Base-by-base conservation (phyloP, 2,888 invertebrate species). In the Machimus rusticus region DNA sequence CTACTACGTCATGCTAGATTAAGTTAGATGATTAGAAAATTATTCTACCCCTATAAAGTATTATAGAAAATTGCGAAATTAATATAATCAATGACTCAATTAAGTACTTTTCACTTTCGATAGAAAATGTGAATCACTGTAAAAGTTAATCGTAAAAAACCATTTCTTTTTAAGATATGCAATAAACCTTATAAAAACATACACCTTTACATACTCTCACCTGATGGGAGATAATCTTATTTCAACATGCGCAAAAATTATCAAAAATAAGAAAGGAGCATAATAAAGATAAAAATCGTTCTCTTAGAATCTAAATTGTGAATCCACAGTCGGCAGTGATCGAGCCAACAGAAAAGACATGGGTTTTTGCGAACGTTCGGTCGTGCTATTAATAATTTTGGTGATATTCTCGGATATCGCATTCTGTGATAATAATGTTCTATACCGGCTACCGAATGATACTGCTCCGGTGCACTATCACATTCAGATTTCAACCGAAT, bases 401-500 rank as follows among this genome's bases (percentile, higher is more conserved):
- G 14, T 76, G 28, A 76, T 37, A 37, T 76, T 28, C 28, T 66
- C 28, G 66, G 66, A 28, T 66, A 66, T 14, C 66, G 19, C 8
- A 9, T 8, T 66, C 14, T 66, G 39, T 76, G 34, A 51, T 16
- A n/a, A 23, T 51, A 88, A 87, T 28, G 39, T 57, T 0, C 90
- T 90, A 78, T 95, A 94, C 91, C 93, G 94, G 0, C 92, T 95
- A 8, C 95, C 95, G 0, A 92, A 91, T 0, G 93, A 92, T 43
- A 92, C 94, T 0, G 90, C 90, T 19, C 95, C 95, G 0, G 91
- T 91, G 0, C 93, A 93, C 89, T 95, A 95, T 90, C 92, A 93
- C 23, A 93, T 95, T 16, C 90, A 90, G 14, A 91, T 95, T 0
- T 92, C 90, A 78, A 92, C 95, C 0, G 90, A 94, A 81, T 93